These are phyloP conservation scores for Dipodomys spectabilis DNA, from an alignment of 2,113 vertebrate genomes.

Conservation along the genomic window DNA sequence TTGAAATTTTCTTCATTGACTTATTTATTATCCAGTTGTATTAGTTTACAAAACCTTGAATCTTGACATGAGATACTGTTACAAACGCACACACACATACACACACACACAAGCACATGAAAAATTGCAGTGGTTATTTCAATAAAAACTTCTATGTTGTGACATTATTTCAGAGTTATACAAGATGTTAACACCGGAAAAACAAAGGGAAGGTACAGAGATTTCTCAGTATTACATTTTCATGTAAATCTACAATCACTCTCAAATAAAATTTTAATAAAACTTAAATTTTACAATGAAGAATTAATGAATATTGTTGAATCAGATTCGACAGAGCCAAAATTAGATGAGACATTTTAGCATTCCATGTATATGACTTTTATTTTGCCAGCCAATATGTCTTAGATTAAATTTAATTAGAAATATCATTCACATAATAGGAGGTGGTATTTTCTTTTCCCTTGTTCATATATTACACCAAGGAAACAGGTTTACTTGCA, in stretches of 20 bases:
- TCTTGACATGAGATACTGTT: neutral
- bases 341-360: conserved; percentile 4
- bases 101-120: no score
- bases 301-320: conserved; percentile 57
- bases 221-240: neutral
- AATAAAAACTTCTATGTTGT: neutral
- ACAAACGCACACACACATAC: no score
- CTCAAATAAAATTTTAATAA: neutral
- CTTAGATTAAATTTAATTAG: conserved; percentile 33
- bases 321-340: neutral
- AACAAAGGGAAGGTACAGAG: neutral
- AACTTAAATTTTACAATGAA: conserved; percentile 67
- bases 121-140: neutral
- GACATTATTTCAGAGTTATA: neutral
- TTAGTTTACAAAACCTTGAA: neutral
- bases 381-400: neutral
- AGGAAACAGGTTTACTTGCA: neutral
- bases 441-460: neutral
- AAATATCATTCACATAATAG: neutral
- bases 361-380: neutral
- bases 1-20: no score
- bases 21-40: no score
- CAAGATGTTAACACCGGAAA: neutral
- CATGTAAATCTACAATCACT: neutral
- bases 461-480: neutral